Conservation (phyloP, 2,113 vertebrate genomes). For the Pseudopipra pipra region DNA sequence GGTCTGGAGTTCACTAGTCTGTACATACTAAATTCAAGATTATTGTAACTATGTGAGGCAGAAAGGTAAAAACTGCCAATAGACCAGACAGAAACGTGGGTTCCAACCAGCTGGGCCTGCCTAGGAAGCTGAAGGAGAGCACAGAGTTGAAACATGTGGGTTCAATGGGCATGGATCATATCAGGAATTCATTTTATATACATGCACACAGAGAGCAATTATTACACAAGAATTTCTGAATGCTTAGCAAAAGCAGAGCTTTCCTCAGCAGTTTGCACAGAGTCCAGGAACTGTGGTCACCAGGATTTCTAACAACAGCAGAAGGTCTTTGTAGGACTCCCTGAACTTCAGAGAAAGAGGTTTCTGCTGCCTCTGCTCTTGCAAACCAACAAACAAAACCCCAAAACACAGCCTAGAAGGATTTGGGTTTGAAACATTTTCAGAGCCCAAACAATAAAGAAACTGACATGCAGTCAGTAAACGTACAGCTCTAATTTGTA, state of each 20-base stretch:
- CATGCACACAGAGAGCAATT: neutral
- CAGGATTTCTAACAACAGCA: neutral
- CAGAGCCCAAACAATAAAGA: neutral
- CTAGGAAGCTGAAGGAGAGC: neutral
- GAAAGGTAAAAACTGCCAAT: neutral
- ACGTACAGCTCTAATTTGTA: conserved; percentile 5
- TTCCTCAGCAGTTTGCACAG: neutral
- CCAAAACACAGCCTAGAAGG: neutral
- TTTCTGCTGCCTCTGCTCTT: neutral
- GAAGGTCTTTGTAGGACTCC: neutral
- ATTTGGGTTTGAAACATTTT: neutral
- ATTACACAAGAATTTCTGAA: neutral
- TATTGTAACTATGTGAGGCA: neutral
- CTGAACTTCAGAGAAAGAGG: neutral
- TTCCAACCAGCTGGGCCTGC: neutral
- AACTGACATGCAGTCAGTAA: neutral
- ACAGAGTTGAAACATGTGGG: neutral
- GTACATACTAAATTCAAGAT: neutral
- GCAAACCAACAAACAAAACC: neutral
- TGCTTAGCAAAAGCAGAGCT: neutral
- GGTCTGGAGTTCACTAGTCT: neutral
- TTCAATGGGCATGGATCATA: neutral
- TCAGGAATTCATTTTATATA: neutral
- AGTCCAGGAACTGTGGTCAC: neutral
- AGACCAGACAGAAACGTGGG: neutral